Evolutionary conservation across 2,113 vertebrate species (phyloP).

Genomic region (Conger conger): DNA sequence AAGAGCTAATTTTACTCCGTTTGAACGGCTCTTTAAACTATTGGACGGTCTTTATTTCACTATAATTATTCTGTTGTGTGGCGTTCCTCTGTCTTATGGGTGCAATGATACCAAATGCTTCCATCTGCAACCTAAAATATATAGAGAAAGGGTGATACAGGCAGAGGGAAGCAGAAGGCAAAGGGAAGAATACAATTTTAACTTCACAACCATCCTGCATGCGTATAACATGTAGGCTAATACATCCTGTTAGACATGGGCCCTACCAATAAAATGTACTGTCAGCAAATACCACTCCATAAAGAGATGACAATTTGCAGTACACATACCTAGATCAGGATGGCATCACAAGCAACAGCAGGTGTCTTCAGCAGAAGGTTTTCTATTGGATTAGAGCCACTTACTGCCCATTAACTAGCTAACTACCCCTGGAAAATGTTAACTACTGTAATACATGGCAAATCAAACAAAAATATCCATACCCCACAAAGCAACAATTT

Average conservation of each 20-base stretch:
- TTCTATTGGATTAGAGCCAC: not conserved
- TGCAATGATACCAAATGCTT: not conserved
- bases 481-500: not conserved
- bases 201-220: not conserved
- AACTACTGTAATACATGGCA: no score
- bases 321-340: no score
- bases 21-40: conserved; percentile 62
- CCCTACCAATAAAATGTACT: not conserved
- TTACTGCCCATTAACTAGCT: not conserved
- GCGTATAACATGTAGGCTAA: not conserved
- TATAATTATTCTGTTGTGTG: conserved; percentile 53
- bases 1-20: conserved; percentile 56
- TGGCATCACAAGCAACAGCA: not conserved
- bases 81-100: not conserved
- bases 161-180: conserved; percentile 21
- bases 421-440: not conserved
- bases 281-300: not conserved
- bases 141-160: not conserved
- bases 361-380: not conserved
- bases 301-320: no score
- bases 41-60: conserved; percentile 61
- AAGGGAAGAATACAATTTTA: conserved; percentile 10
- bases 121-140: not conserved
- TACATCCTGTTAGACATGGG: not conserved
- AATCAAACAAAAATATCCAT: not conserved